Conservation (phyloP, 2,888 invertebrate species). For the Leptopterna dolabrata region DNA sequence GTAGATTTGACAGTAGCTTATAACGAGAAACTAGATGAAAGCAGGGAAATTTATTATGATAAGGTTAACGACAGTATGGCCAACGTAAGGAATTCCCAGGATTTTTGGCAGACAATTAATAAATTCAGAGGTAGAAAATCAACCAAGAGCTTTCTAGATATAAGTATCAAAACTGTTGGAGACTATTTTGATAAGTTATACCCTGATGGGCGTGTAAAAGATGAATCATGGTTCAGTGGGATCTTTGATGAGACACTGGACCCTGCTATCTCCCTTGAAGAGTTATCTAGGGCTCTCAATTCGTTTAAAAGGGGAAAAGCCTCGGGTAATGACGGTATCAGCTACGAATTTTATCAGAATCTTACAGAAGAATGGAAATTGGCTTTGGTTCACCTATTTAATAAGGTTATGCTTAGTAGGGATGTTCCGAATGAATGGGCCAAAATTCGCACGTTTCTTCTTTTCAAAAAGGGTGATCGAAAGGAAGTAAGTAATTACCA, state of each 20-base stretch:
- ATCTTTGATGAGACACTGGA: background rate
- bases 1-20: background rate
- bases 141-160: background rate
- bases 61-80: background rate
- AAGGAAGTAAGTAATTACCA: background rate
- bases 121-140: background rate
- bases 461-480: background rate
- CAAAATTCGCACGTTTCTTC: background rate
- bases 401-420: background rate
- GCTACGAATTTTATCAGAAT: background rate
- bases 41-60: background rate
- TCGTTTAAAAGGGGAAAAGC: background rate
- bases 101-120: conserved; percentile 5
- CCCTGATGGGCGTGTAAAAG: background rate
- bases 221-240: background rate
- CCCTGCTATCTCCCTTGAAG: background rate
- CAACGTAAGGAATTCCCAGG: background rate
- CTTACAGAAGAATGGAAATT: background rate
- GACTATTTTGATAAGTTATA: background rate
- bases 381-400: background rate
- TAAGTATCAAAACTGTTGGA: background rate
- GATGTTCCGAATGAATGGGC: background rate
- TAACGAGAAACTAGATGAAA: background rate
- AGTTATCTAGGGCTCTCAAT: background rate
- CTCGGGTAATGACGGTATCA: background rate